These are phyloP conservation scores for Ligdia adustata DNA, from an alignment of 2,888 invertebrate genomes.

Conservation along the genomic window DNA sequence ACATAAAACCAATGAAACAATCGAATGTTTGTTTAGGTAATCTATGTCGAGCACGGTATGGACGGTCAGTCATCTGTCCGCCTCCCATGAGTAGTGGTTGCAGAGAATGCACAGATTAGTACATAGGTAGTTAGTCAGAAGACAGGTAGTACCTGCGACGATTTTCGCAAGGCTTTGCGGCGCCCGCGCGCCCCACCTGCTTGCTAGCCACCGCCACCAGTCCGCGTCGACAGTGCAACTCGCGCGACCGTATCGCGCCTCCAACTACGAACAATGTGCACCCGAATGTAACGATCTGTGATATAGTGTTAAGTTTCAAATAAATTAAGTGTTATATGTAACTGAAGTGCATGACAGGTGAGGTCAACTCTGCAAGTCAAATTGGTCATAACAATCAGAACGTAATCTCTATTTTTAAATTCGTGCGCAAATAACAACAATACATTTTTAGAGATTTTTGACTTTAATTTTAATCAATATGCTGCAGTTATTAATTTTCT, in stretches of 20 bases:
- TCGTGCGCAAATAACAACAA: conserved; percentile 33
- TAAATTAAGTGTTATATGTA: conserved; percentile 55
- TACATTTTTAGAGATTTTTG: no score
- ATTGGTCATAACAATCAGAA: conserved; percentile 11
- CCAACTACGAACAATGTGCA: conserved; percentile 60
- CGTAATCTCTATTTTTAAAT: conserved; percentile 55
- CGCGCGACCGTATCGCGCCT: conserved; percentile 58
- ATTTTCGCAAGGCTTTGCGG: conserved; percentile 80
- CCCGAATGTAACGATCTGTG: conserved; percentile 73
- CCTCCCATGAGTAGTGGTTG: conserved; percentile 16
- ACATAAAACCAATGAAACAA: conserved; percentile 19
- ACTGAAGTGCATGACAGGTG: conserved; percentile 52
- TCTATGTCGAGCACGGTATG: conserved; percentile 19
- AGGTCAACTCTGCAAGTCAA: conserved; percentile 38
- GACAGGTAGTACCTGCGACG: conserved; percentile 43
- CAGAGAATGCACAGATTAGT: conserved; percentile 19
- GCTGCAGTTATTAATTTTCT: background rate
- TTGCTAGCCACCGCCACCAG: conserved; percentile 65
- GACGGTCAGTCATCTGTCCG: conserved; percentile 4
- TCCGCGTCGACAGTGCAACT: conserved; percentile 60
- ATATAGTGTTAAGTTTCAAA: conserved; percentile 77
- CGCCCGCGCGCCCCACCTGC: conserved; percentile 72
- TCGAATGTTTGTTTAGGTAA: conserved; percentile 14
- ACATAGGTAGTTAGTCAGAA: conserved; percentile 7
- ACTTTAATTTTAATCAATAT: conserved; percentile 12